Evolutionary conservation across 2,797 vertebrate genomes (phyloP).

Genomic region (Tokudaia muenninki): DNA sequence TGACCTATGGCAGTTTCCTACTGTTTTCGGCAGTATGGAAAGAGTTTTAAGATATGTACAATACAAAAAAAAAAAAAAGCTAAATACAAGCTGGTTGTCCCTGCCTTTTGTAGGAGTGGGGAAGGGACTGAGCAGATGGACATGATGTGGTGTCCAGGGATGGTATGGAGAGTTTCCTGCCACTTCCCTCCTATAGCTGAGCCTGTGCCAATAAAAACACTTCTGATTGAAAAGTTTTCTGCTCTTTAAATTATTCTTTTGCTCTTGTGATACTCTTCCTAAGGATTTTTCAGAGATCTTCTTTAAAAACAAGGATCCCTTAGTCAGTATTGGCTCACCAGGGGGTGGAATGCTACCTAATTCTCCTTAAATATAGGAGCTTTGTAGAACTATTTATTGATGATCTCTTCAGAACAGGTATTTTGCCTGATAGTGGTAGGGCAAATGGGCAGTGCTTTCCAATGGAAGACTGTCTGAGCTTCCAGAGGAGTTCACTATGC

Average conservation of each 20-base stretch:
- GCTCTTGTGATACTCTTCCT: not conserved
- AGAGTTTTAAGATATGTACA: slow-evolving; percentile 65
- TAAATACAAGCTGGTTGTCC: not conserved
- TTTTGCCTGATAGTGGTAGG: not conserved
- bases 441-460: not conserved
- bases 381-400: not conserved
- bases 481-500: not conserved
- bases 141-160: not conserved
- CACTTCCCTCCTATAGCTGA: not conserved
- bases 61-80: slow-evolving; percentile 43
- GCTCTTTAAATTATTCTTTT: not conserved
- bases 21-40: slow-evolving; percentile 65
- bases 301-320: slow-evolving; percentile 4
- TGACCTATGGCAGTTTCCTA: slow-evolving; percentile 47
- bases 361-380: not conserved
- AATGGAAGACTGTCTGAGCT: not conserved
- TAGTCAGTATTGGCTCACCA: not conserved
- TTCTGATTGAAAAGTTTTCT: not conserved
- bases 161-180: not conserved
- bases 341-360: not conserved
- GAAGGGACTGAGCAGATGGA: not conserved
- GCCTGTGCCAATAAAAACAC: not conserved
- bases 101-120: not conserved
- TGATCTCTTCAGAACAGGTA: not conserved
- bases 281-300: not conserved